Evolutionary conservation across 2,797 vertebrate genomes (phyloP).

Genomic region (Crenuchus spilurus): DNA sequence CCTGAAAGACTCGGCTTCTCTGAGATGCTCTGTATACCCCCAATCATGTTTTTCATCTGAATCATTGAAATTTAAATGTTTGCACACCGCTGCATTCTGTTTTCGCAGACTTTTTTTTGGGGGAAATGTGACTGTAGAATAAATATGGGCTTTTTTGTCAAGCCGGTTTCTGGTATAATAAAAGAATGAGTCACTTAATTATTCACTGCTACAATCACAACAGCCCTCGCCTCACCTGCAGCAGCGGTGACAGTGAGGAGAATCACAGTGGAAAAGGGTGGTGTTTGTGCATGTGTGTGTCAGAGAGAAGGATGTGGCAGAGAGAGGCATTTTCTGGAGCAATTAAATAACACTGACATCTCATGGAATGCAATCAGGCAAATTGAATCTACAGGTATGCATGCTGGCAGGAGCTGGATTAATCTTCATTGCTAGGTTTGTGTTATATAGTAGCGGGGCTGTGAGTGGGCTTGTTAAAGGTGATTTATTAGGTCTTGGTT

Average conservation of each 20-base stretch:
- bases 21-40: too few species aligned
- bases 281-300: background rate
- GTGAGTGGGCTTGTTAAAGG: conserved; percentile 80
- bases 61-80: too few species aligned
- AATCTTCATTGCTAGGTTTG: conserved; percentile 13
- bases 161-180: conserved; percentile 69
- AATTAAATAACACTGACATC: conserved; percentile 75
- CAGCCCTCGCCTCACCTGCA: conserved; percentile 25
- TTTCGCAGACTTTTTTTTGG: too few species aligned
- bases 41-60: too few species aligned
- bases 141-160: conserved; percentile 68
- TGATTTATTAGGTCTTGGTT: conserved; percentile 84
- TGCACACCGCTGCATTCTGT: too few species aligned
- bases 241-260: conserved; percentile 61
- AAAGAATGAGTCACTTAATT: conserved; percentile 67
- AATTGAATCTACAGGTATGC: conserved; percentile 77
- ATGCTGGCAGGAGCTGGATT: conserved; percentile 65
- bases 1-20: too few species aligned
- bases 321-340: conserved; percentile 72
- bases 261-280: conserved; percentile 24
- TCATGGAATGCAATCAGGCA: conserved; percentile 75
- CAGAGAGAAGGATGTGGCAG: conserved; percentile 31
- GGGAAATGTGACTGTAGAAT: too few species aligned
- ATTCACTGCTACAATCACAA: conserved; percentile 59
- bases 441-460: conserved; percentile 67